phyloP scores from a whole-genome alignment of 2,888 invertebrate genomes.

The Heterodera filipjevi region DNA sequence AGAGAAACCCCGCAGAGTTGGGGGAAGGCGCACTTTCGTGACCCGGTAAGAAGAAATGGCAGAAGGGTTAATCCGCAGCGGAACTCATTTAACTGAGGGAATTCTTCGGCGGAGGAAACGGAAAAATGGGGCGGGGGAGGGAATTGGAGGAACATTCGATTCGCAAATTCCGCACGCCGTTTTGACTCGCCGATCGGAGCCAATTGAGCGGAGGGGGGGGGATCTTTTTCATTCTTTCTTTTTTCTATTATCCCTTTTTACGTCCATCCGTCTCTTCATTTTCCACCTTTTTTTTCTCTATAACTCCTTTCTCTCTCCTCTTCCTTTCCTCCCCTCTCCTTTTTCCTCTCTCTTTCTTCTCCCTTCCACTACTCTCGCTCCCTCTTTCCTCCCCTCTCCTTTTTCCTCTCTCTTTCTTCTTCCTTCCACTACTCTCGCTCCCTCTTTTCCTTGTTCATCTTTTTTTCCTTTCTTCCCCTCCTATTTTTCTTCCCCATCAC shows the following conservation, averaged over 20 bases:
- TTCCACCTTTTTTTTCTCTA: no score
- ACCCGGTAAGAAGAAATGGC: not conserved
- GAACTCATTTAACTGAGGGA: conserved; percentile 12
- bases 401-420: not conserved
- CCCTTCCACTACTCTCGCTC: not conserved
- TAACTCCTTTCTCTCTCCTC: no score
- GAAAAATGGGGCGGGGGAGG: not conserved
- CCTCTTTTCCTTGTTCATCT: not conserved
- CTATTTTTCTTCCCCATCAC: not conserved
- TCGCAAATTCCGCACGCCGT: not conserved
- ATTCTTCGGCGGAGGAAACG: not conserved
- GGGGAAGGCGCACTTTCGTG: not conserved
- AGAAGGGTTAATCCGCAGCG: not conserved
- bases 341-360: no score
- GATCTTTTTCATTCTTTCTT: not conserved
- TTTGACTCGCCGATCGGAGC: not conserved
- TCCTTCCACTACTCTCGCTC: not conserved
- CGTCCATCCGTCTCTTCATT: not conserved
- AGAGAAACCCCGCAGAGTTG: not conserved
- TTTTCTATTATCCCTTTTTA: not conserved
- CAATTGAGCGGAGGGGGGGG: not conserved
- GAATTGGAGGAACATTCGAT: not conserved
- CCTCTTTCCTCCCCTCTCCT: not conserved
- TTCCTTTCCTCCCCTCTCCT: not conserved
- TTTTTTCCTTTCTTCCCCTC: not conserved